Evolutionary conservation across 1,140 invertebrate genomes (phyloP).

Genomic region (Calephelis nemesis): DNA sequence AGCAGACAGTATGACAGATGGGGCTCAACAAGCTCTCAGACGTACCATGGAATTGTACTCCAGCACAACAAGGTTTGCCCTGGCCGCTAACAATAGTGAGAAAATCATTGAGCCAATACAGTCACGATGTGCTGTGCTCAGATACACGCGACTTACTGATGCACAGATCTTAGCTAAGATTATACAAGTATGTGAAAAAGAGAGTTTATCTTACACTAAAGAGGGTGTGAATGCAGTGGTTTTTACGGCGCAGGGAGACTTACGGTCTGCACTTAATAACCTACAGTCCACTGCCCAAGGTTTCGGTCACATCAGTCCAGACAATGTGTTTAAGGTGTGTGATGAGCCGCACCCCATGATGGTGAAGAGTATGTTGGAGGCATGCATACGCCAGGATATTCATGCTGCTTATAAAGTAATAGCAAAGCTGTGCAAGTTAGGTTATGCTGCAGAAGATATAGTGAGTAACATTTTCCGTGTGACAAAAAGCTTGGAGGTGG

Average conservation of each 20-base stretch:
- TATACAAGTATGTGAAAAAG: conserved; percentile 79
- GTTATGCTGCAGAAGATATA: conserved; percentile 98
- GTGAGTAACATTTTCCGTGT: conserved; percentile 97
- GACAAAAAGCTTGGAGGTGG: conserved; percentile 90
- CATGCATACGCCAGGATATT: conserved; percentile 90
- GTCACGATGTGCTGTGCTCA: conserved; percentile 97
- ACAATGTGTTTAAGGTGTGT: conserved; percentile 99
- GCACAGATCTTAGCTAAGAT: conserved; percentile 90
- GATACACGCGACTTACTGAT: conserved; percentile 96
- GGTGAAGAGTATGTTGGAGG: conserved; percentile 94
- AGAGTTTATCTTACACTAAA: conserved; percentile 90
- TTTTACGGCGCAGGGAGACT: conserved; percentile 99
- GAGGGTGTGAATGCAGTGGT: conserved; percentile 98
- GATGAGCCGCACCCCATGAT: conserved; percentile 98
- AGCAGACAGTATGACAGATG: conserved; percentile 99
- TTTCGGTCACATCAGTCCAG: conserved; percentile 93
- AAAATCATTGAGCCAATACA: conserved; percentile 99
- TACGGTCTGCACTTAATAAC: conserved; percentile 98
- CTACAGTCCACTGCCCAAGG: conserved; percentile 98
- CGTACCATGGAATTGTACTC: conserved; percentile 99
- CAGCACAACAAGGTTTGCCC: conserved; percentile 97
- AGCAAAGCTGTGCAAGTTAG: conserved; percentile 92
- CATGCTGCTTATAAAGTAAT: conserved; percentile 93
- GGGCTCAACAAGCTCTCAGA: conserved; percentile 97
- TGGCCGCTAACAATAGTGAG: conserved; percentile 99